Percentiles rank a stretch among this genome's conserved stretches.
These are phyloP conservation scores for Drosophila malerkotliana DNA, from an alignment of 1,140 invertebrate species.

Conservation along the genomic window DNA sequence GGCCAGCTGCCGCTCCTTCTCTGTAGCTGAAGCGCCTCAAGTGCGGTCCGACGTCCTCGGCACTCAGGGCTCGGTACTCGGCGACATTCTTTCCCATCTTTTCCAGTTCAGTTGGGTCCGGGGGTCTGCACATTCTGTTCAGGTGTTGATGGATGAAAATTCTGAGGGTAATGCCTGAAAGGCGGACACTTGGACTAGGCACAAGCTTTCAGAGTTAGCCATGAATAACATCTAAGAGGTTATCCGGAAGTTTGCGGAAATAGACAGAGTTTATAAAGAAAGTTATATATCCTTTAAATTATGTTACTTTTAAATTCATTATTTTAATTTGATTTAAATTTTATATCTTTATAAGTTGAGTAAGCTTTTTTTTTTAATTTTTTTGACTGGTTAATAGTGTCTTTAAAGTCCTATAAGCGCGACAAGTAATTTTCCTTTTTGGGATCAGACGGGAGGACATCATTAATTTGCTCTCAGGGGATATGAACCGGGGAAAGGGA, in stretches of 20 bases:
- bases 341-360: background rate
- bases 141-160: conserved; percentile 73
- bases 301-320: no score
- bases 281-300: background rate
- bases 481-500: conserved; percentile 2
- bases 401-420: background rate
- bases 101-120: background rate
- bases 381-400: background rate
- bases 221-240: conserved; percentile 19
- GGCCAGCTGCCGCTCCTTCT: conserved; percentile 68
- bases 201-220: conserved; percentile 25
- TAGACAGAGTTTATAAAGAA: background rate
- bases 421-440: conserved; percentile 65
- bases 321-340: background rate
- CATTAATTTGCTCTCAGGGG: conserved; percentile 71
- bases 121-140: conserved; percentile 32
- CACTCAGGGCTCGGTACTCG: conserved; percentile 28
- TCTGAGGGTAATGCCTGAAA: conserved; percentile 25
- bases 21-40: conserved; percentile 47
- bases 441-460: conserved; percentile 54
- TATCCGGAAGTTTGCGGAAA: conserved; percentile 15
- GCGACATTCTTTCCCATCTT: conserved; percentile 38
- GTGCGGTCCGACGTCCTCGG: conserved; percentile 53
- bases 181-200: conserved; percentile 40
- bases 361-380: background rate